These are phyloP conservation scores for Nesometra sesokonis DNA, from an alignment of 35 echinoderm and acorn worm species.

Conservation along the genomic window DNA sequence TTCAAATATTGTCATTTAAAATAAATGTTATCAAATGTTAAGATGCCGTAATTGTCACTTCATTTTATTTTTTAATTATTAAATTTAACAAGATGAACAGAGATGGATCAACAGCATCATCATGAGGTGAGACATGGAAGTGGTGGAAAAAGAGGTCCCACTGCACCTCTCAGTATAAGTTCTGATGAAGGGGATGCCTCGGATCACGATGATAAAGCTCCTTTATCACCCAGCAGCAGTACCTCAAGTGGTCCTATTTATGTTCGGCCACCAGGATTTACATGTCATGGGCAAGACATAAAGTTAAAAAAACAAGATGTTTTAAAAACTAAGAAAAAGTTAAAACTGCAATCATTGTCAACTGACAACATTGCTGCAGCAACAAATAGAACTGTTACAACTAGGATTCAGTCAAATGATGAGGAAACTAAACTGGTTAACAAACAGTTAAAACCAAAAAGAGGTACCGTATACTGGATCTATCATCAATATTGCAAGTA, in stretches of 20 bases:
- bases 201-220: conserved; percentile 75
- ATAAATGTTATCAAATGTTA: too few species aligned
- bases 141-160: conserved; percentile 48
- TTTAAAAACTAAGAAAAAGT: conserved; percentile 42
- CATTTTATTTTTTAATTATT: too few species aligned
- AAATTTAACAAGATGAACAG: too few species aligned
- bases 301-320: background rate
- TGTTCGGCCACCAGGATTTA: conserved; percentile 76
- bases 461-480: background rate
- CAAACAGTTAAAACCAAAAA: background rate
- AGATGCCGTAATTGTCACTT: too few species aligned
- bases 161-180: conserved; percentile 66
- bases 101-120: too few species aligned
- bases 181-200: conserved; percentile 72
- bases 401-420: background rate
- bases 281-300: conserved; percentile 81
- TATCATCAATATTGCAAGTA: too few species aligned
- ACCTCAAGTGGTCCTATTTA: conserved; percentile 94
- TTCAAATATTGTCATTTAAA: too few species aligned
- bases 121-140: background rate
- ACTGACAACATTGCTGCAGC: background rate
- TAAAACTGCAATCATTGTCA: conserved; percentile 57
- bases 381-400: background rate
- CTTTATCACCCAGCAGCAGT: conserved; percentile 85
- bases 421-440: background rate